phyloP scores from a whole-genome alignment of 2,888 invertebrate species.

The Doris montereyensis region DNA sequence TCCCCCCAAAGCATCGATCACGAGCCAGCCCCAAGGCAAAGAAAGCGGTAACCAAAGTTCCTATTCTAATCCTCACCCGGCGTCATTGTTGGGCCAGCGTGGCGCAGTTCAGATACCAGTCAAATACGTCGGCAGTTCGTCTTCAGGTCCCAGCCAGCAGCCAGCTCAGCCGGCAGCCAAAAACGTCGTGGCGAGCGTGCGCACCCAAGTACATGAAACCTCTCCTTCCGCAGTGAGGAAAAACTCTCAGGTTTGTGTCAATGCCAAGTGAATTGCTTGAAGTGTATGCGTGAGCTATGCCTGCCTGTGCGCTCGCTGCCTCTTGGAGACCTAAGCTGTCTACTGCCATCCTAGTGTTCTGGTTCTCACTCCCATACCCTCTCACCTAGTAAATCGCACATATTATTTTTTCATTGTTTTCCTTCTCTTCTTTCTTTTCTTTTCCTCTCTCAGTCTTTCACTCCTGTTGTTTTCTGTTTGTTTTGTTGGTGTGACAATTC shows the following conservation, averaged over 20 bases:
- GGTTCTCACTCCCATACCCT: no score
- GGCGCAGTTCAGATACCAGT: slow-evolving; percentile 64
- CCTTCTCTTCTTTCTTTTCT: no score
- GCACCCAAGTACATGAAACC: slow-evolving; percentile 55
- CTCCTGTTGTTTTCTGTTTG: no score
- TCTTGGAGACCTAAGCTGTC: no score
- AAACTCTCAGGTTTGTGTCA: slow-evolving; percentile 68
- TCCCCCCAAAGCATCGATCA: slow-evolving; percentile 60
- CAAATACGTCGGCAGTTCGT: slow-evolving; percentile 52
- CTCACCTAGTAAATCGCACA: no score
- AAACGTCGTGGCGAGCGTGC: slow-evolving; percentile 45
- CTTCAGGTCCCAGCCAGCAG: slow-evolving; percentile 27
- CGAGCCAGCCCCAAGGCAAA: slow-evolving; percentile 49
- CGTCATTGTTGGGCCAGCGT: background rate
- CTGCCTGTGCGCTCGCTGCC: no score
- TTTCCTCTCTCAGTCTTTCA: no score
- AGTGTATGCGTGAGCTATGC: no score
- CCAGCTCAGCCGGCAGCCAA: slow-evolving; percentile 7
- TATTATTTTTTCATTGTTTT: no score
- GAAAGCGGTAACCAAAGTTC: slow-evolving; percentile 26
- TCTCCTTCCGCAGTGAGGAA: slow-evolving; percentile 63
- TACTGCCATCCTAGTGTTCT: no score
- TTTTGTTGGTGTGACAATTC: no score
- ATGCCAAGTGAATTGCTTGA: slow-evolving; percentile 65
- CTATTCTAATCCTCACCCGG: slow-evolving; percentile 21